Evolutionary conservation across 1,140 invertebrate species (phyloP).

Genomic region (Cydia strobilella): DNA sequence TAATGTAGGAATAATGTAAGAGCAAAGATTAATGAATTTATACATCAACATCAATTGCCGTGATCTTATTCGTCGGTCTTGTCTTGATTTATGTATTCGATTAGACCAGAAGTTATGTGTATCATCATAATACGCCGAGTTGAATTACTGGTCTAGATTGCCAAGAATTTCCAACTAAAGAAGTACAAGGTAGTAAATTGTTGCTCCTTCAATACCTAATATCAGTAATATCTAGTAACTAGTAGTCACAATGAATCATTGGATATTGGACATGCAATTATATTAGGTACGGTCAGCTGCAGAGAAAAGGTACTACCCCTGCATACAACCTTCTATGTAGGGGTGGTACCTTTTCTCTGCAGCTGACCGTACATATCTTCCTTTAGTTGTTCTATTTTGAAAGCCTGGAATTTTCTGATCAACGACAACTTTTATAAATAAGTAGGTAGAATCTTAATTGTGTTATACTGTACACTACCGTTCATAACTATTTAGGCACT

Average conservation of each 20-base stretch:
- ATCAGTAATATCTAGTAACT: not conserved
- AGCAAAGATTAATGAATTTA: conserved; percentile 63
- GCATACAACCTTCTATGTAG: too few relatives aligned
- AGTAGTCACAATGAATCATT: not conserved
- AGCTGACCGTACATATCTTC: too few relatives aligned
- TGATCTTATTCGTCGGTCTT: conserved; percentile 52
- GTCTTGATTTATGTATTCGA: conserved; percentile 21
- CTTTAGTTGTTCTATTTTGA: too few relatives aligned
- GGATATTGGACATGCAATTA: too few relatives aligned
- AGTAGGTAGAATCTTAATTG: too few relatives aligned
- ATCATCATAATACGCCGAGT: conserved; percentile 18
- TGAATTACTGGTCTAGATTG: conserved; percentile 16
- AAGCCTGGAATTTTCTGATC: too few relatives aligned
- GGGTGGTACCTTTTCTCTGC: too few relatives aligned
- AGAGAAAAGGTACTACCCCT: too few relatives aligned
- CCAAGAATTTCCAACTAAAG: conserved; percentile 21
- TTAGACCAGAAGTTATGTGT: conserved; percentile 31
- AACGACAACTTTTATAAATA: too few relatives aligned
- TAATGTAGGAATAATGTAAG: conserved; percentile 36
- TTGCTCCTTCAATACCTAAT: conserved; percentile 36
- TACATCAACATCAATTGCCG: conserved; percentile 46
- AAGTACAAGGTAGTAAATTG: conserved; percentile 19
- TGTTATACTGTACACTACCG: too few relatives aligned
- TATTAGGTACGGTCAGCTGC: too few relatives aligned
- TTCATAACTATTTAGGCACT: too few relatives aligned